phyloP scores from a whole-genome alignment of 1,140 invertebrate genomes.

The Campoletis sonorensis region DNA sequence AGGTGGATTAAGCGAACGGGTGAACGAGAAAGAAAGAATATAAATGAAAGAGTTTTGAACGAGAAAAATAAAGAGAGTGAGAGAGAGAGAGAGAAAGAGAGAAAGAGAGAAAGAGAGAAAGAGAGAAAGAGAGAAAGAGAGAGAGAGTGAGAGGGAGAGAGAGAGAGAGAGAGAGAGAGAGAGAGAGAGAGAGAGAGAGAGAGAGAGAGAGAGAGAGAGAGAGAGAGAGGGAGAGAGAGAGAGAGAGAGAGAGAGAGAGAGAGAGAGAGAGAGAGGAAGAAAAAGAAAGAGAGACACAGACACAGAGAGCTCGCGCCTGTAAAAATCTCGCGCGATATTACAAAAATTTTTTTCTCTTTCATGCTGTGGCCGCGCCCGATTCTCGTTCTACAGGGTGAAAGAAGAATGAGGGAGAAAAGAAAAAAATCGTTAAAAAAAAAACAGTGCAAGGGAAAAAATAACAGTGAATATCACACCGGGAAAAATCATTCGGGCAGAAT shows the following conservation, averaged over 20 bases:
- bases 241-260: not conserved
- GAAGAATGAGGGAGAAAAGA: not conserved
- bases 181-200: conserved; percentile 38
- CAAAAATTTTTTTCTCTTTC: not conserved
- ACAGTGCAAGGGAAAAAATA: not conserved
- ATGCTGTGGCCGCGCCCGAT: conserved; percentile 50
- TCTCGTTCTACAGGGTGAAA: conserved; percentile 50
- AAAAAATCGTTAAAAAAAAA: conserved; percentile 2
- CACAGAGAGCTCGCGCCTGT: conserved; percentile 39
- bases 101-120: too few species aligned
- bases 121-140: not conserved
- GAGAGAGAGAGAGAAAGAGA: not conserved
- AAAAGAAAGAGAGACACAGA: too few species aligned
- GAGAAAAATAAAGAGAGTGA: conserved; percentile 19
- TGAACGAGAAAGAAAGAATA: not conserved
- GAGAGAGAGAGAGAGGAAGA: not conserved
- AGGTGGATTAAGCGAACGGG: conserved; percentile 68
- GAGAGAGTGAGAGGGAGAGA: not conserved
- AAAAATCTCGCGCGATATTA: conserved; percentile 23
- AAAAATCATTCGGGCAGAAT: not conserved
- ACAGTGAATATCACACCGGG: not conserved
- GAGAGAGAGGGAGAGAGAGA: conserved; percentile 43
- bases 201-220: not conserved
- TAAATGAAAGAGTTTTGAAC: too few species aligned
- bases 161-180: too few species aligned